These are phyloP conservation scores for Drosophila lutescens DNA, from an alignment of 2,888 invertebrate genomes.

Conservation along the genomic window DNA sequence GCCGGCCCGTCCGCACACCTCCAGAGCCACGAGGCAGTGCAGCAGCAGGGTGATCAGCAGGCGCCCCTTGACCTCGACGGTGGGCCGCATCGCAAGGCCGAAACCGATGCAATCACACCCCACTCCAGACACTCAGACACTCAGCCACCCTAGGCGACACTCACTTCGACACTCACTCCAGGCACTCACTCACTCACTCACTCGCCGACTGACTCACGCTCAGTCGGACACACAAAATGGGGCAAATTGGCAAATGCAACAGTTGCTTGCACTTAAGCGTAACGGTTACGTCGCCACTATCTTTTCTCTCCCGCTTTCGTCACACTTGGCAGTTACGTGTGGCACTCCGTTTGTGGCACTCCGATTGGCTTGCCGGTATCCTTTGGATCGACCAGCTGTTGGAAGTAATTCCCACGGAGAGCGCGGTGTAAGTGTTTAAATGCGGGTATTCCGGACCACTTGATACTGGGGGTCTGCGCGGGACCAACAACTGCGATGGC, in stretches of 20 bases:
- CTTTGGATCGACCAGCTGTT: slow-evolving; percentile 5
- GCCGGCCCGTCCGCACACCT: slow-evolving; percentile 71
- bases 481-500: slow-evolving; percentile 20
- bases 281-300: slow-evolving; percentile 72
- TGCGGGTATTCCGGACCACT: slow-evolving; percentile 11
- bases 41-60: slow-evolving; percentile 55
- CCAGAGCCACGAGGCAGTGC: slow-evolving; percentile 64
- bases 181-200: slow-evolving; percentile 43
- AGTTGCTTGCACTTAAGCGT: slow-evolving; percentile 71
- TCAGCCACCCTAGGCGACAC: slow-evolving; percentile 3
- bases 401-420: slow-evolving; percentile 8
- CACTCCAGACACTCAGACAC: slow-evolving; percentile 4
- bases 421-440: background rate
- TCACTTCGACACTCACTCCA: slow-evolving; percentile 14
- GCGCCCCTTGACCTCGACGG: slow-evolving; percentile 33
- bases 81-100: slow-evolving; percentile 22
- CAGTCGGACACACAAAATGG: slow-evolving; percentile 47
- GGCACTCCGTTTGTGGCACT: slow-evolving; percentile 7
- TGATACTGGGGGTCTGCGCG: background rate
- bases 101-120: background rate
- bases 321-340: slow-evolving; percentile 24
- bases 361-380: slow-evolving; percentile 9
- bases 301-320: slow-evolving; percentile 33
- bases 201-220: slow-evolving; percentile 26
- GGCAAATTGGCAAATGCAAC: slow-evolving; percentile 72